These are phyloP conservation scores for Poeciliopsis presidionis DNA, from an alignment of 2,797 vertebrate species.

Conservation along the genomic window DNA sequence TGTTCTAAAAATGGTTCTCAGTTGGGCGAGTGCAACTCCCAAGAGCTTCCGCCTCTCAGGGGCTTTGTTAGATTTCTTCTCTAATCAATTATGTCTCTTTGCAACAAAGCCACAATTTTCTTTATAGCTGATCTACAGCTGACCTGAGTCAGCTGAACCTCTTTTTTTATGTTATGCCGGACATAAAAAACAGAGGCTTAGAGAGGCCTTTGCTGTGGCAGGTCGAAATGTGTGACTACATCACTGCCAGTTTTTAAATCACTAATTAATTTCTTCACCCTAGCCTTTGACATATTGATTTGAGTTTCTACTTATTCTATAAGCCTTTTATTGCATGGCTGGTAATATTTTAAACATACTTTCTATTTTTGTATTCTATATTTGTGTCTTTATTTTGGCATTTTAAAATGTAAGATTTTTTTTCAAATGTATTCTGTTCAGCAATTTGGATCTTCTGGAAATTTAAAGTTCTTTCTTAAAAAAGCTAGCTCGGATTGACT, in stretches of 20 bases:
- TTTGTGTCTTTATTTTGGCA: background rate
- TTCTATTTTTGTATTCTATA: background rate
- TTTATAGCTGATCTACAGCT: background rate
- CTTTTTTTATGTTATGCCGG: no score
- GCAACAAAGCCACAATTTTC: constrained; percentile 2
- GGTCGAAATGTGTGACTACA: background rate
- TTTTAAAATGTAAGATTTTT: background rate
- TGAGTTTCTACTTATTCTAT: background rate
- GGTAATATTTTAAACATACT: background rate
- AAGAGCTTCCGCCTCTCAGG: constrained; percentile 1
- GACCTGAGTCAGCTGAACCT: no score
- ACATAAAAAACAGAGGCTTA: background rate
- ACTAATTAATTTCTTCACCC: background rate
- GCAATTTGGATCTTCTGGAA: background rate
- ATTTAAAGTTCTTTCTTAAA: background rate
- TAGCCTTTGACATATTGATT: background rate
- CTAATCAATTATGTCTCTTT: constrained; percentile 17
- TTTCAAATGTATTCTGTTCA: background rate
- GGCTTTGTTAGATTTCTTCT: constrained; percentile 16
- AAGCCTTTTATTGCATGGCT: background rate
- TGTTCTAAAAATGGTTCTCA: background rate
- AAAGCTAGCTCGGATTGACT: background rate
- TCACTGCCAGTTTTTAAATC: background rate
- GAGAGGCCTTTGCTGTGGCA: background rate
- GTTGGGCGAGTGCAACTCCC: background rate